Evolutionary conservation across 2,113 vertebrate genomes (phyloP), one percentile per base, ranked within the genome.

Genomic region (Lipophrys pholis): DNA sequence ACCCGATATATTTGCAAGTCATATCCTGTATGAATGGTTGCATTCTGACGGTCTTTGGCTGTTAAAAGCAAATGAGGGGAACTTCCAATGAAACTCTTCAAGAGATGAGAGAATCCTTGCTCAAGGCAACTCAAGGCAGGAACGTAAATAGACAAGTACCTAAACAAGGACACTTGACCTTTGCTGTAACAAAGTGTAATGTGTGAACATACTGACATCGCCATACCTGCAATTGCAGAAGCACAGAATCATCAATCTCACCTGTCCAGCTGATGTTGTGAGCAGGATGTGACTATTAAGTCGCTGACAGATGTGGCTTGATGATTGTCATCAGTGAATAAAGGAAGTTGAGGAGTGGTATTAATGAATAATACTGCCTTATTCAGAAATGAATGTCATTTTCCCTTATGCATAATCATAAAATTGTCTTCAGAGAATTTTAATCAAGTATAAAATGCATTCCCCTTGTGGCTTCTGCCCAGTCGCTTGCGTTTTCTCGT

Each of bases 211-310:
- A 30, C 21, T 36, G 56, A 39, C 6, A 40, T 45, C 12, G 16
- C 16, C 11, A 41, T 43, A 57, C 57, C 48, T 38, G 49, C 55
- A 58, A 52, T 79, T 67, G 73, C 12, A 73, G 51, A 63, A 80
- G 73, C 52, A 51, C 12, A 15, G 84, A 81, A 74, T 85, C 56
- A 83, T 89, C 83, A 86, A 71, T 75, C 83, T 82, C 53, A 71
- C 77, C 88, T 90, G 86, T 71, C 79, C 59, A 54, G 78, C 80
- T 85, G 87, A 88, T 89, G 81, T 87, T 89, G 89, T 87, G 83
- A 90, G 81, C 67, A 77, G 65, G 64, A 30, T 42, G 61, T 86
- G 90, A 92, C 91, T 91, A 90, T 82, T 84, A 74, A 81, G 79
- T 53, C 43, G 58, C 43, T 83, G 90, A 90, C 89, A 89, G 83